phyloP scores from a whole-genome alignment of 2,113 vertebrate species.

The human region GRCh38 chr3:191849501-191850000 shows the following conservation, averaged over 20 bases:
- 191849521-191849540: background rate
- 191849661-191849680: conserved; percentile 29
- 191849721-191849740: background rate
- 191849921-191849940: background rate
- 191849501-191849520: background rate
- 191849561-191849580: background rate
- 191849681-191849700: background rate
- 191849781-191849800: conserved; percentile 1
- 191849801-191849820: background rate
- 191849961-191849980: background rate
- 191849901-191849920: background rate
- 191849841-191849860: conserved; percentile 22
- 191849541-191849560: conserved; percentile 17
- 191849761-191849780: background rate
- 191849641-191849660: background rate
- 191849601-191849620: conserved; percentile 30
- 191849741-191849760: background rate
- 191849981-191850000: background rate
- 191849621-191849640: conserved; percentile 38
- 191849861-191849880: background rate
- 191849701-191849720: background rate
- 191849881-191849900: background rate
- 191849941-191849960: background rate
- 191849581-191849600: background rate
- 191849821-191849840: background rate